Evolutionary conservation across 1,140 invertebrate genomes (phyloP), one percentile per base, ranked within the genome.

Genomic region (Sminthurinus signatus): DNA sequence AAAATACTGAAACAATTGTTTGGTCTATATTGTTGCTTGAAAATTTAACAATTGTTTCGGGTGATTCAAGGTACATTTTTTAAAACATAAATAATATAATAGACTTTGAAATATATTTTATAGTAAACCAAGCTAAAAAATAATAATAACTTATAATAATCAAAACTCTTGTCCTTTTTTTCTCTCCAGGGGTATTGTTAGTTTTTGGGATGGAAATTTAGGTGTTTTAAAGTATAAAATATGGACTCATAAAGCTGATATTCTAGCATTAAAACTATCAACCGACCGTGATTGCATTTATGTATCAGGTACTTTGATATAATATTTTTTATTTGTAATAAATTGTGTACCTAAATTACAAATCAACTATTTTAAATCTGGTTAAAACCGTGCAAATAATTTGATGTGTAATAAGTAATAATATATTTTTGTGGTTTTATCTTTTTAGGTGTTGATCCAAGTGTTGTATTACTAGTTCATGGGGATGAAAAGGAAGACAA

Each of bases 41-140:
- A 55, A 87, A 95, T 74, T 87, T 92, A 71, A 86, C 85, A 21
- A 84, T 96, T 43, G 83, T 95, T n/a, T 89, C 87, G 65, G 93
- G 92, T 0, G 93, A 96, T 75, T 95, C 91, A 2, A 75, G 77
- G 78, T 78, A 71, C 12, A 29, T 31, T 42, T 39, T 60, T 55
- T 50, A 27, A 36, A 25, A 27, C 19, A 4, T 4, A n/a, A 8
- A 28, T 8, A 17, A 28, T 54, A 21, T 27, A 25, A 48, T 25
- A 15, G 44, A 10, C 8, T 48, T 48, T 19, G n/a, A 27, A 27
- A 54, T 23, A 12, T 27, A 4, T 28, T 25, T 23, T 17, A 17
- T 50, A 12, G 8, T 17, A 36, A 36, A 36, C 15, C 15, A 36
- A 15, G 5, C 32, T 36, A 36, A 36, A 36, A 36, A 8, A 36